phyloP scores from a whole-genome alignment of 2,888 invertebrate species.

The Caenorhabditis drosophilae region DNA sequence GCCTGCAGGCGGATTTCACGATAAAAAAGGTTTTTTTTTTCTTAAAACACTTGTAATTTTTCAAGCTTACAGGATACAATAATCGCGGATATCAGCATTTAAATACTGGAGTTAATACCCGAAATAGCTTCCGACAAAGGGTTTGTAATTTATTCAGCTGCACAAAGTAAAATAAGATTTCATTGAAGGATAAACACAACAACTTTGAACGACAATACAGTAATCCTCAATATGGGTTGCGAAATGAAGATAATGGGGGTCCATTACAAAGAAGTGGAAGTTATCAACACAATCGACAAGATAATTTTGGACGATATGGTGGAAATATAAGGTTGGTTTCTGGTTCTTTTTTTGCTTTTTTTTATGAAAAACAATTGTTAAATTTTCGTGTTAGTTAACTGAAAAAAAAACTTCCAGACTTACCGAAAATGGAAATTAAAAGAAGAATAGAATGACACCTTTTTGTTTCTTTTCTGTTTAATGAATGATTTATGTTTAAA shows the following conservation, averaged over 20 bases:
- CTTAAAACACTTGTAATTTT: too few species aligned
- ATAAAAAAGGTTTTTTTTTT: slow-evolving; percentile 17
- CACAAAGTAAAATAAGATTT: too few species aligned
- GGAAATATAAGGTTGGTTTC: too few species aligned
- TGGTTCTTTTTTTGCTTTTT: too few species aligned
- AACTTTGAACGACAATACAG: slow-evolving; percentile 26
- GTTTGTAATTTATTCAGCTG: slow-evolving; percentile 1
- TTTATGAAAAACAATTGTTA: background rate
- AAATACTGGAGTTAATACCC: background rate
- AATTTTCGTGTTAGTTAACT: background rate
- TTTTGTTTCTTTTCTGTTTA: background rate
- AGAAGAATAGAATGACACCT: background rate
- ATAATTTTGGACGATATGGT: slow-evolving; percentile 6
- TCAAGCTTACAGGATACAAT: slow-evolving; percentile 11
- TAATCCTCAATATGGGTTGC: slow-evolving; percentile 9
- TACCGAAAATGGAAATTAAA: background rate
- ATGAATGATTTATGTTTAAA: too few species aligned
- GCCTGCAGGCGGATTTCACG: slow-evolving; percentile 30
- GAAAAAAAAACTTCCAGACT: background rate
- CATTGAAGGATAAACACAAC: too few species aligned
- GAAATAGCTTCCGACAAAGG: slow-evolving; percentile 17
- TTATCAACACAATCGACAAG: slow-evolving; percentile 17
- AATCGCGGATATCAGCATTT: background rate
- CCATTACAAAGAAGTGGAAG: slow-evolving; percentile 28
- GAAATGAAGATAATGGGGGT: slow-evolving; percentile 11